Percentiles rank a stretch among this genome's conserved stretches.
Conservation (phyloP, 2,888 invertebrate genomes). For the Minunthozetes semirufus region DNA sequence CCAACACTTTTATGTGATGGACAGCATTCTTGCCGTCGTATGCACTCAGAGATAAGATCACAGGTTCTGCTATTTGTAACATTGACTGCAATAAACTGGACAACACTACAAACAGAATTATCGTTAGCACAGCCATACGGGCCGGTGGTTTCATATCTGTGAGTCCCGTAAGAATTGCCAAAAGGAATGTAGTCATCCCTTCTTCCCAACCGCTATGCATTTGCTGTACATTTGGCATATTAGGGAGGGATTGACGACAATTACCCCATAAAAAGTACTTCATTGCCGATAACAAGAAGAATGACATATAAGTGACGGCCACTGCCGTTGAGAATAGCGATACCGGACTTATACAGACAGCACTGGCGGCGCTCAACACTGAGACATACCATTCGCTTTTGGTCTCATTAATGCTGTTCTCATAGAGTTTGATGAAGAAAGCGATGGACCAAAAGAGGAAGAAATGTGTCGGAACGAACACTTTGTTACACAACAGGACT, state of each 20-base stretch:
- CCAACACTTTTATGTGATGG: conserved; percentile 49
- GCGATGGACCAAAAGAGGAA: conserved; percentile 53
- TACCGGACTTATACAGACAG: conserved; percentile 52
- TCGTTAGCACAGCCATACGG: conserved; percentile 52
- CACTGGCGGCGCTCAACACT: conserved; percentile 40
- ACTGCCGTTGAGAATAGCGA: conserved; percentile 53
- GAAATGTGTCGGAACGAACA: conserved; percentile 52
- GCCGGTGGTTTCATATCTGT: conserved; percentile 52
- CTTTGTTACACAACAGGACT: conserved; percentile 49
- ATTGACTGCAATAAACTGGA: conserved; percentile 55
- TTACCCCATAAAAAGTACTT: conserved; percentile 49
- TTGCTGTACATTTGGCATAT: conserved; percentile 19
- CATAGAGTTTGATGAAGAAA: conserved; percentile 49
- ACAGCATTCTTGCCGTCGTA: conserved; percentile 46
- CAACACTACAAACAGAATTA: conserved; percentile 54
- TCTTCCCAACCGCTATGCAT: conserved; percentile 52
- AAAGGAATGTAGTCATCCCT: conserved; percentile 53
- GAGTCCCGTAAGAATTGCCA: conserved; percentile 53
- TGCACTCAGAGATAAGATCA: conserved; percentile 52
- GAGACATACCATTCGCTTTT: conserved; percentile 46
- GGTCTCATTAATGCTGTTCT: conserved; percentile 45
- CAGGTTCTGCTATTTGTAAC: conserved; percentile 54
- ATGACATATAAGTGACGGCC: conserved; percentile 52
- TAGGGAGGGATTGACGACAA: not conserved
- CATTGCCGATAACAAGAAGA: conserved; percentile 49